Evolutionary conservation across 2,113 vertebrate genomes (phyloP).

Genomic region (Fregetta grallaria): DNA sequence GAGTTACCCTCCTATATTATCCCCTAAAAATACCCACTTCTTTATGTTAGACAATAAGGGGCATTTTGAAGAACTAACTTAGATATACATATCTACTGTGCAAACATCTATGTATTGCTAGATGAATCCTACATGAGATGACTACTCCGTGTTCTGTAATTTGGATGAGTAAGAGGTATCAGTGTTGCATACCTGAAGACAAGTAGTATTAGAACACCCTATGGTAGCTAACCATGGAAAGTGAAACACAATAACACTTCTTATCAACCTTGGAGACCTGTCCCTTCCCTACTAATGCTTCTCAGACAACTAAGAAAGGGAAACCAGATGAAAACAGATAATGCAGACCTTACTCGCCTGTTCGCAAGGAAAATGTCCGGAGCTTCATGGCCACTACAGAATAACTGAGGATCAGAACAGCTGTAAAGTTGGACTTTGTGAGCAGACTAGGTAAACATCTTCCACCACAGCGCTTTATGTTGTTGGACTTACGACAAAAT

Average conservation of each 20-base stretch:
- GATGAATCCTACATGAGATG: neutral
- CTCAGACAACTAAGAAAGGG: neutral
- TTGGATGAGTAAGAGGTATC: neutral
- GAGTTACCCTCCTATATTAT: neutral
- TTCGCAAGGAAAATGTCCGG: neutral
- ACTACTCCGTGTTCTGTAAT: neutral
- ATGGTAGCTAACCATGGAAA: slow-evolving; percentile 4
- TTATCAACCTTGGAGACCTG: slow-evolving; percentile 5
- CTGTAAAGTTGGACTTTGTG: neutral
- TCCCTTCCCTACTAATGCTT: slow-evolving; percentile 6
- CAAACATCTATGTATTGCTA: neutral
- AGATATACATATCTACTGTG: neutral
- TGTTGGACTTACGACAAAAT: neutral
- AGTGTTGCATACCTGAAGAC: neutral
- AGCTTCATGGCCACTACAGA: neutral
- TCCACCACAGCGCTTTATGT: fast-evolving
- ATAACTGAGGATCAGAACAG: neutral
- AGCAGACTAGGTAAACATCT: neutral
- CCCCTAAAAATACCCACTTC: neutral
- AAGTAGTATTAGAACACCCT: neutral
- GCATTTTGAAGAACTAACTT: neutral
- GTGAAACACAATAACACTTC: slow-evolving; percentile 14
- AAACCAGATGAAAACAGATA: neutral
- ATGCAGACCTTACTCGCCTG: neutral
- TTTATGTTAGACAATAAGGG: neutral